Conservation (phyloP, 2,797 vertebrate species). For the Micromesistius poutassou region DNA sequence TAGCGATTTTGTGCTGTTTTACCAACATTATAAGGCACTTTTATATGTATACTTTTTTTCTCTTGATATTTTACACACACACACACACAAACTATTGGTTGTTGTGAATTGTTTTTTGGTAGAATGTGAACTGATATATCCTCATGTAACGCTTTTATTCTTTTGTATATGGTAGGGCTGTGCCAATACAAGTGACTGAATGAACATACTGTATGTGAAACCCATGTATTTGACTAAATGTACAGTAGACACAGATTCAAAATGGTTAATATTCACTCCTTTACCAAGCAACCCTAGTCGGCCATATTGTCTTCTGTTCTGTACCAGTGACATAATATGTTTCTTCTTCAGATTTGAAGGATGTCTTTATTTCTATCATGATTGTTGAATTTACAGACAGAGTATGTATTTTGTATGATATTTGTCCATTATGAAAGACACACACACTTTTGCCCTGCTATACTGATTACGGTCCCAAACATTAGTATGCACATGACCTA, state of each 20-base stretch:
- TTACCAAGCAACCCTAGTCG: conserved; percentile 16
- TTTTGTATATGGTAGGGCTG: conserved; percentile 82
- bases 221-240: conserved; percentile 62
- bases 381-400: conserved; percentile 55
- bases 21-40: conserved; percentile 81
- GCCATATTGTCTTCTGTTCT: conserved; percentile 44
- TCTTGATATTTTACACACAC: conserved; percentile 53
- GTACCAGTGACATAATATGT: conserved; percentile 46
- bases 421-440: conserved; percentile 54
- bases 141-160: conserved; percentile 74
- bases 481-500: conserved; percentile 34
- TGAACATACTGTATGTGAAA: conserved; percentile 71
- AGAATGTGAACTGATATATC: conserved; percentile 79
- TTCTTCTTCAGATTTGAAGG: conserved; percentile 48
- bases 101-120: conserved; percentile 69
- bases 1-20: conserved; percentile 80
- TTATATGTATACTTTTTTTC: conserved; percentile 75
- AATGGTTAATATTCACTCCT: background rate
- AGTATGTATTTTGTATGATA: conserved; percentile 45
- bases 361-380: conserved; percentile 57
- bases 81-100: conserved; percentile 50
- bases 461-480: conserved; percentile 18
- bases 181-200: conserved; percentile 78
- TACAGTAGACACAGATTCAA: conserved; percentile 58
- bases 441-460: conserved; percentile 37